These are phyloP conservation scores for Lepidotrigona ventralis DNA, from an alignment of 1,140 invertebrate species.

Conservation along the genomic window DNA sequence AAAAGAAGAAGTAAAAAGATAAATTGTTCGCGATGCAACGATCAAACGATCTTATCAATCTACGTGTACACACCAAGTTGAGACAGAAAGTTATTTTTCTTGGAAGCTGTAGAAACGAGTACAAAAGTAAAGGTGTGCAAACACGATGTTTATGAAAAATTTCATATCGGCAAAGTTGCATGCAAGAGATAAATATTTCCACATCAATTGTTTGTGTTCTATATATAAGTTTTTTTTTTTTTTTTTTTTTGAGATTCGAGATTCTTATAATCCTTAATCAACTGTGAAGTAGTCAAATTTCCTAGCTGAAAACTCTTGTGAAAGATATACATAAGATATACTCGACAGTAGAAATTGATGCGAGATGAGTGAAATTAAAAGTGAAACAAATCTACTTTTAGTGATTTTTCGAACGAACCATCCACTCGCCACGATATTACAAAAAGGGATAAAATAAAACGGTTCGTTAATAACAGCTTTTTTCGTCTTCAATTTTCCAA, in stretches of 20 bases:
- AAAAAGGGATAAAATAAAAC: too few relatives aligned
- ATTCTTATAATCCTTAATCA: background rate
- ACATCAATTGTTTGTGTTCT: background rate
- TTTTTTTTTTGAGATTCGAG: too few relatives aligned
- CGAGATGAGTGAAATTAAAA: background rate
- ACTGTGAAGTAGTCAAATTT: background rate
- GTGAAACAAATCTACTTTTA: background rate
- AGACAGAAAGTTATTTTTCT: background rate
- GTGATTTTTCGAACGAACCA: background rate
- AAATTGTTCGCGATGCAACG: background rate
- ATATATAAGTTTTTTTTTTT: background rate
- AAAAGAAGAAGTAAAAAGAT: background rate
- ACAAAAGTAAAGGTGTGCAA: background rate
- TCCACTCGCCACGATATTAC: too few relatives aligned
- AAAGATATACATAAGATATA: too few relatives aligned
- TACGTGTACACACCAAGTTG: too few relatives aligned
- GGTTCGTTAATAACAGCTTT: too few relatives aligned
- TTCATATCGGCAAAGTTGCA: background rate
- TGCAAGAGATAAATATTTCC: too few relatives aligned
- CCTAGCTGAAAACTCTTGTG: background rate
- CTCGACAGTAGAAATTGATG: too few relatives aligned
- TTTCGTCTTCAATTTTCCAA: too few relatives aligned
- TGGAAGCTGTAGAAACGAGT: background rate
- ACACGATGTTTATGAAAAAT: background rate
- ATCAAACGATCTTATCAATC: background rate